A percentile compares a stretch with the other conserved stretches of the same genome.
Conservation (phyloP, 1,140 invertebrate genomes). For the Orussus abietinus region DNA sequence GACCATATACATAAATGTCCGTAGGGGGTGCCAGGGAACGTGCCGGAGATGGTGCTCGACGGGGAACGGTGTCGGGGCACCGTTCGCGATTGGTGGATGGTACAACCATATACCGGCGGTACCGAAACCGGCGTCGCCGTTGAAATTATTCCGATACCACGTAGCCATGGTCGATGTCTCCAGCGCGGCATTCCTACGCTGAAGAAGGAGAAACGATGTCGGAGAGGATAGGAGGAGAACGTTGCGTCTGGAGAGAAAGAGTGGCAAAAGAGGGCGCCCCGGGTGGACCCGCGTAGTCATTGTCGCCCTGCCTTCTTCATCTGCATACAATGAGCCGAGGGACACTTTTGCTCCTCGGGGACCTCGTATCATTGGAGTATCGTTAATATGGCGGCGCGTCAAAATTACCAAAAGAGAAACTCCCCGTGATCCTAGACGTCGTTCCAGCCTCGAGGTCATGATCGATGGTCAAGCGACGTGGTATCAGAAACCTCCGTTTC, state of each 20-base stretch:
- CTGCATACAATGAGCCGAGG: constrained; percentile 50
- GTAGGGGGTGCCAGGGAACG: constrained; percentile 1
- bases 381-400: constrained; percentile 42
- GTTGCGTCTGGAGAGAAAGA: constrained; percentile 37
- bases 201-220: constrained; percentile 3
- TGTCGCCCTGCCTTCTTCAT: constrained; percentile 53
- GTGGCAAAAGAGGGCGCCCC: constrained; percentile 24
- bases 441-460: no score
- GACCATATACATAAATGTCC: constrained; percentile 3
- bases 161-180: no score
- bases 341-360: constrained; percentile 20
- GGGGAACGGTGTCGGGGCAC: no score
- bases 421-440: no score
- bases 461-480: no score
- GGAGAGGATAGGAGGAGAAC: constrained; percentile 10
- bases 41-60: no score
- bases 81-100: no score
- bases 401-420: constrained; percentile 43
- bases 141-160: no score
- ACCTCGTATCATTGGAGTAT: constrained; percentile 37
- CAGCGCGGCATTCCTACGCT: no score
- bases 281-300: constrained; percentile 42
- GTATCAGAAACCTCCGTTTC: no score
- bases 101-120: no score
- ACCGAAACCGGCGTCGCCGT: no score